Conservation (phyloP, 2,797 vertebrate species). For the Sciurus carolinensis region DNA sequence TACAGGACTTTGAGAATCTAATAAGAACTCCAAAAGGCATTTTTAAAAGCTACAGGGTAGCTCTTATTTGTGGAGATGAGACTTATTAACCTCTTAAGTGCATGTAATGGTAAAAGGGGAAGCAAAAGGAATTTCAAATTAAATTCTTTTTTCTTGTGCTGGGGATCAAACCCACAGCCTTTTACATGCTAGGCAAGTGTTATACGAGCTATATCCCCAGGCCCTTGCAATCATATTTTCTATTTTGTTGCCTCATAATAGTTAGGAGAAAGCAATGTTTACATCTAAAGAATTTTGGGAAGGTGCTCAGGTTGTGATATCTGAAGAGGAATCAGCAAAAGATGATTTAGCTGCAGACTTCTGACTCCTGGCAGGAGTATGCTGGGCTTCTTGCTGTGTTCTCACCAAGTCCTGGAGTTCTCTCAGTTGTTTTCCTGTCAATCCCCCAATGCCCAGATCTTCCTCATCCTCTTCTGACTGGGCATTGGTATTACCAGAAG, state of each 20-base stretch:
- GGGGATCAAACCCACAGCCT: neutral
- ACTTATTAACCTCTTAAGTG: constrained; percentile 19
- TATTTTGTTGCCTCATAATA: constrained; percentile 1
- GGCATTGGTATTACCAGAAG: constrained; percentile 92
- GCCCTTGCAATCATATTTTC: neutral
- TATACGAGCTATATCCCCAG: neutral
- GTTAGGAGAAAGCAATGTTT: constrained; percentile 45
- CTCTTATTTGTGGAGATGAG: neutral
- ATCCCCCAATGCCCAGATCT: constrained; percentile 96
- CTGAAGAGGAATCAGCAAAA: neutral
- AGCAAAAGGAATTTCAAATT: constrained; percentile 45
- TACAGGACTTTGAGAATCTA: neutral
- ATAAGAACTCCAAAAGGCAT: constrained; percentile 12
- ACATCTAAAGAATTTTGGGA: neutral
- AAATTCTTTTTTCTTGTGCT: neutral
- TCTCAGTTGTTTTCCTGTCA: constrained; percentile 97
- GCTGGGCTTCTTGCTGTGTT: neutral
- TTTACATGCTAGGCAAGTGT: neutral
- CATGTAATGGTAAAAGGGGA: neutral
- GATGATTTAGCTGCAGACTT: neutral
- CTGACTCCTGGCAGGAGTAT: neutral
- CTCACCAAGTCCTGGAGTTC: constrained; percentile 98
- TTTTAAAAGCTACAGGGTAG: neutral
- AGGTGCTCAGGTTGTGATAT: neutral
- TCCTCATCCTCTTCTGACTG: constrained; percentile 98